A percentile compares a stretch with the other conserved stretches of the same genome.
Evolutionary conservation across 2,888 invertebrate species (phyloP).

Genomic region (Tachystola acroxantha): DNA sequence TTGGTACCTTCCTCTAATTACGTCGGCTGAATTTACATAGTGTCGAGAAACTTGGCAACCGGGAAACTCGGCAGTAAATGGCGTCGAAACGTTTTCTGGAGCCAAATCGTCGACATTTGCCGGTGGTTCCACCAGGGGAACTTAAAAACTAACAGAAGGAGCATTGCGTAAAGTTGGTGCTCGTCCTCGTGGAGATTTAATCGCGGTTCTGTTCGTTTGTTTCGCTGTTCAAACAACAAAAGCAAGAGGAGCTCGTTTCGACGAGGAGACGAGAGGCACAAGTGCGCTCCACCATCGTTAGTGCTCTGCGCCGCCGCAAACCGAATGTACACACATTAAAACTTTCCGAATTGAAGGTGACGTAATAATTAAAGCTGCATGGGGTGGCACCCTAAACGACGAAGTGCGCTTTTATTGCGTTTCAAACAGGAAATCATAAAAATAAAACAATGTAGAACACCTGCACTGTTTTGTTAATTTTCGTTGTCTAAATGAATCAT

Average conservation of each 20-base stretch:
- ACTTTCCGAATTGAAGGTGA: constrained; percentile 64
- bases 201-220: constrained; percentile 54
- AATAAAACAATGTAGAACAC: constrained; percentile 14
- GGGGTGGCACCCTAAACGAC: constrained; percentile 32
- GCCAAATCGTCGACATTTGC: constrained; percentile 15
- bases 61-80: constrained; percentile 40
- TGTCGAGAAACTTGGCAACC: constrained; percentile 52
- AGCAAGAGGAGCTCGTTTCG: constrained; percentile 51
- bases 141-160: constrained; percentile 20
- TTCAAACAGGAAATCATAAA: constrained; percentile 24
- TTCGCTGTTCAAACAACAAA: constrained; percentile 63
- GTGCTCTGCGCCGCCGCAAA: constrained; percentile 43
- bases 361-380: constrained; percentile 51
- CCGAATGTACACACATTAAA: constrained; percentile 72
- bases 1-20: constrained; percentile 55
- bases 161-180: constrained; percentile 30
- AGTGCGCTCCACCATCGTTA: constrained; percentile 50
- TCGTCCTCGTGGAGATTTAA: constrained; percentile 41
- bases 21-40: constrained; percentile 53
- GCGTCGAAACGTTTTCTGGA: constrained; percentile 35
- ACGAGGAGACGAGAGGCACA: constrained; percentile 47
- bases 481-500: no score
- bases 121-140: constrained; percentile 17
- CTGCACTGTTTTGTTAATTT: constrained; percentile 5
- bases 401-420: constrained; percentile 26